phyloP scores from a whole-genome alignment of 2,797 vertebrate species.

The Intellagama lesueurii region DNA sequence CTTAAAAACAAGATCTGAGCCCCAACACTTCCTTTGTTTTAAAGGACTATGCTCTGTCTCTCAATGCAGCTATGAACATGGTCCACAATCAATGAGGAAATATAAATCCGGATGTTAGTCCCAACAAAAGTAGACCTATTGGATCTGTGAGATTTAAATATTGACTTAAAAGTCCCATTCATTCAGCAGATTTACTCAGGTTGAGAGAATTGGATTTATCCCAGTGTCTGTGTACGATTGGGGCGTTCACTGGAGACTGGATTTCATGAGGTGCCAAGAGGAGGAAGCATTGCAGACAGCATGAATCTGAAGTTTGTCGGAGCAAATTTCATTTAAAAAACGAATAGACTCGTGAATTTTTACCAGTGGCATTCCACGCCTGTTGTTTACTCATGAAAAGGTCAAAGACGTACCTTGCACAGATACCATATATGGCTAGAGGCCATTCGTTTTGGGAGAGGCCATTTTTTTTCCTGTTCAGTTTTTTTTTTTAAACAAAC shows the following conservation, averaged over 20 bases:
- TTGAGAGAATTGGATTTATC: too few species aligned
- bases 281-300: neutral
- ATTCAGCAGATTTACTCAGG: too few species aligned
- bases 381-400: slow-evolving; percentile 49
- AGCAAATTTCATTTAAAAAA: slow-evolving; percentile 31
- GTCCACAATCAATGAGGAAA: neutral
- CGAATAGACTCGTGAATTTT: slow-evolving; percentile 16
- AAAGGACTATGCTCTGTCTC: neutral
- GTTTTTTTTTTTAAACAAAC: slow-evolving; percentile 48
- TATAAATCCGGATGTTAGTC: too few species aligned
- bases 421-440: slow-evolving; percentile 73
- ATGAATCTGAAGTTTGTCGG: slow-evolving; percentile 27
- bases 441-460: slow-evolving; percentile 44
- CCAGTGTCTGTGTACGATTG: neutral
- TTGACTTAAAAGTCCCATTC: too few species aligned
- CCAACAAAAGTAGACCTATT: too few species aligned
- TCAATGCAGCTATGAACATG: neutral
- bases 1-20: neutral
- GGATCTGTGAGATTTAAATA: too few species aligned
- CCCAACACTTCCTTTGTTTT: neutral
- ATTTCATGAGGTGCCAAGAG: slow-evolving; percentile 22
- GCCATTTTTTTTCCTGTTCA: neutral
- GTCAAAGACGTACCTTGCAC: slow-evolving; percentile 71
- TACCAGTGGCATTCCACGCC: slow-evolving; percentile 33
- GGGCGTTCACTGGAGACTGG: slow-evolving; percentile 29